Conservation (phyloP, 2,113 vertebrate species). For the Elephantulus edwardii region DNA sequence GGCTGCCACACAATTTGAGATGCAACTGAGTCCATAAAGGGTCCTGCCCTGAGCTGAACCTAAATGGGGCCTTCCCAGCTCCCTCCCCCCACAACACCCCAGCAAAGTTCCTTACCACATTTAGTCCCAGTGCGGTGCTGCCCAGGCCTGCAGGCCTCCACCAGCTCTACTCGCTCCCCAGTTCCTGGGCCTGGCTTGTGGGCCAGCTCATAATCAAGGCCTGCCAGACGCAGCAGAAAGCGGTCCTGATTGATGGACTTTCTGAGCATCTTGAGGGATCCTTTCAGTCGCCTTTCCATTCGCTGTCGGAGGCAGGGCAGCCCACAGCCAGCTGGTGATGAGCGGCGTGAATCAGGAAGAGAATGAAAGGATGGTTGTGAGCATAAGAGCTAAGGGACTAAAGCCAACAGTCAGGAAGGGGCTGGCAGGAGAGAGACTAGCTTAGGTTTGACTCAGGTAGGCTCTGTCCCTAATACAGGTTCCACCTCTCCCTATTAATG, state of each 20-base stretch:
- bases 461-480: neutral
- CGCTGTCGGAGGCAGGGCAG: slow-evolving; percentile 93
- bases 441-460: neutral
- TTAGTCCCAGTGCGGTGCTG: slow-evolving; percentile 90
- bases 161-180: slow-evolving; percentile 77
- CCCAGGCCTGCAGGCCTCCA: slow-evolving; percentile 89
- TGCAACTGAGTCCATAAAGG: neutral
- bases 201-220: slow-evolving; percentile 95
- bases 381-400: neutral
- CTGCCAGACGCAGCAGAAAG: slow-evolving; percentile 94
- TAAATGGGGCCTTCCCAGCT: neutral
- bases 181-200: slow-evolving; percentile 88
- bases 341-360: neutral
- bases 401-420: neutral
- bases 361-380: neutral
- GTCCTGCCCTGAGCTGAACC: slow-evolving; percentile 17
- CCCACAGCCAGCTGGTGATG: slow-evolving; percentile 90
- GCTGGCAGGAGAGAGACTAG: neutral
- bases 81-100: neutral
- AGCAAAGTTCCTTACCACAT: slow-evolving; percentile 92
- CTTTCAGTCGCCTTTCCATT: slow-evolving; percentile 95
- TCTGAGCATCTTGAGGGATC: slow-evolving; percentile 94
- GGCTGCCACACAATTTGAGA: neutral
- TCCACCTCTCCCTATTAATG: neutral
- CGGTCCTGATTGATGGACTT: slow-evolving; percentile 99